phyloP scores from a whole-genome alignment of 2,797 vertebrate species.

The Tiaroga cobitis region DNA sequence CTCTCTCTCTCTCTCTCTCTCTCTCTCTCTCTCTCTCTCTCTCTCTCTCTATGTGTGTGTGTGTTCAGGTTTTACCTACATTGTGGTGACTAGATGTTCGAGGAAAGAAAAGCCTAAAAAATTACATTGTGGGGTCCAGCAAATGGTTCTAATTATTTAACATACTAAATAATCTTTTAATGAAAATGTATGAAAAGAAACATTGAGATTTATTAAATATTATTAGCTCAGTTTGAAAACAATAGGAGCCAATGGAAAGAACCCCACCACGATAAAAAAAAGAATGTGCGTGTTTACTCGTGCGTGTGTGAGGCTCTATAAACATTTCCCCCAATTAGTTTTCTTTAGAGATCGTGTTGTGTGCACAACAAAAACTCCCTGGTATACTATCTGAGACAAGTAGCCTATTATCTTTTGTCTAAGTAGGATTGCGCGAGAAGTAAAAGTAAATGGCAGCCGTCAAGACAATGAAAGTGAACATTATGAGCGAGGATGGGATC shows the following conservation, averaged over 20 bases:
- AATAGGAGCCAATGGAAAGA: not conserved
- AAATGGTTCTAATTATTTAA: not conserved
- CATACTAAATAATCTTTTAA: not conserved
- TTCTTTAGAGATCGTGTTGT: not conserved
- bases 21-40: not conserved
- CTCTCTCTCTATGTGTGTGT: not conserved
- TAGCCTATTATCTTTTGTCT: not conserved
- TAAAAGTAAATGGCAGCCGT: slow-evolving; percentile 8
- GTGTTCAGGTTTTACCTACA: not conserved
- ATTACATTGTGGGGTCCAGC: not conserved
- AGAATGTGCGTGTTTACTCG: slow-evolving; percentile 6
- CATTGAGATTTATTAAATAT: not conserved
- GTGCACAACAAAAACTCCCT: not conserved
- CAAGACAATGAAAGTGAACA: slow-evolving; percentile 10
- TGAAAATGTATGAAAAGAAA: not conserved
- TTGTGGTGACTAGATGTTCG: slow-evolving; percentile 8
- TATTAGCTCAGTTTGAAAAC: not conserved
- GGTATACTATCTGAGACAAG: not conserved
- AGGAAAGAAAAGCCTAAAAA: not conserved
- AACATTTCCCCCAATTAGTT: not conserved
- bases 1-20: not conserved
- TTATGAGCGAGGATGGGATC: slow-evolving; percentile 11
- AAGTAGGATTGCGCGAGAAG: not conserved
- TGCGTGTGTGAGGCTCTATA: not conserved
- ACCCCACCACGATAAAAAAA: not conserved